These are phyloP conservation scores for Poecilia velifera DNA, from an alignment of 2,797 vertebrate genomes.

Conservation along the genomic window DNA sequence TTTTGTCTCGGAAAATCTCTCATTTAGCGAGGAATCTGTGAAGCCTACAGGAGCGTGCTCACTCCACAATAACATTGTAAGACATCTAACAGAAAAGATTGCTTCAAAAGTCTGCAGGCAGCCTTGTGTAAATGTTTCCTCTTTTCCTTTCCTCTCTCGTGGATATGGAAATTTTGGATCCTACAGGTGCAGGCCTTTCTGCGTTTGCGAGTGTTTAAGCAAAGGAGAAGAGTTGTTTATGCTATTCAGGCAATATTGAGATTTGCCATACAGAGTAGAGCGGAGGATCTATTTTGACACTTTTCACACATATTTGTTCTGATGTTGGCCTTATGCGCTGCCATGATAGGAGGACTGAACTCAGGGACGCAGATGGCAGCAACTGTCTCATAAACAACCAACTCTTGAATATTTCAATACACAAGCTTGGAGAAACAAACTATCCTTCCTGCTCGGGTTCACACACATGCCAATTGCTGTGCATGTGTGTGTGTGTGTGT, in stretches of 20 bases:
- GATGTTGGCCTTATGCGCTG: slow-evolving; percentile 68
- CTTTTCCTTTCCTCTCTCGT: slow-evolving; percentile 63
- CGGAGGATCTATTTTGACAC: slow-evolving; percentile 62
- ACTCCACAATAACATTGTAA: slow-evolving; percentile 71
- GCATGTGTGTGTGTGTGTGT: slow-evolving; percentile 11
- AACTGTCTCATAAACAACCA: slow-evolving; percentile 66
- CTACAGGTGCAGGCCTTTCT: slow-evolving; percentile 41
- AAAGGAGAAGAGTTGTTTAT: slow-evolving; percentile 57
- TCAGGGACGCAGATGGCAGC: slow-evolving; percentile 69
- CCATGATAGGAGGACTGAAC: slow-evolving; percentile 64
- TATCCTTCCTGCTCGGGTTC: slow-evolving; percentile 49
- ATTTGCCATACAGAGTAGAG: slow-evolving; percentile 48
- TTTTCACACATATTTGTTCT: slow-evolving; percentile 63
- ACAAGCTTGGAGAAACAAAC: slow-evolving; percentile 61
- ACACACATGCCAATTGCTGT: slow-evolving; percentile 53
- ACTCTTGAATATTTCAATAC: slow-evolving; percentile 74
- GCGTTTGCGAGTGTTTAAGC: slow-evolving; percentile 28
- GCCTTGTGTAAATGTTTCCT: slow-evolving; percentile 75
- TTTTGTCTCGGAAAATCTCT: slow-evolving; percentile 77
- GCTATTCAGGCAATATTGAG: slow-evolving; percentile 69
- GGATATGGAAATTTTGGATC: slow-evolving; percentile 73
- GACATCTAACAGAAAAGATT: slow-evolving; percentile 69
- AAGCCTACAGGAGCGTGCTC: slow-evolving; percentile 64
- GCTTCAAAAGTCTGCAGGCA: slow-evolving; percentile 59
- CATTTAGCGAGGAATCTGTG: slow-evolving; percentile 64